phyloP scores from a whole-genome alignment of 2,113 vertebrate species.

The Plecotus auritus region DNA sequence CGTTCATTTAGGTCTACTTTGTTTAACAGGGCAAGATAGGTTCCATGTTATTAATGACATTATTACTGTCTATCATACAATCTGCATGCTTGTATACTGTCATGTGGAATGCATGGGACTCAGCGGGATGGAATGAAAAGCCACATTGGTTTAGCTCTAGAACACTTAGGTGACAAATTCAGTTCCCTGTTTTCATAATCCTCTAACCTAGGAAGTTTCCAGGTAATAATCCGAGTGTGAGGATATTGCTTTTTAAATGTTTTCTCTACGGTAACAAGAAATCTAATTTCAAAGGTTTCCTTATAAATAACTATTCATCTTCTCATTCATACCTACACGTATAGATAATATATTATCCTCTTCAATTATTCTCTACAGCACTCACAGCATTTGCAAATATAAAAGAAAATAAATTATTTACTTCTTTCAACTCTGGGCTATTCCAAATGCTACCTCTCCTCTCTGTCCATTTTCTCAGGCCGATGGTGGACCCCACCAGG shows the following conservation, averaged over 20 bases:
- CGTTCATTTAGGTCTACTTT: not conserved
- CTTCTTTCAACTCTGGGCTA: accelerated
- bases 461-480: not conserved
- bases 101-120: not conserved
- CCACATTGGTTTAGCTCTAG: not conserved
- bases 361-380: not conserved
- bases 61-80: accelerated
- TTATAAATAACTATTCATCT: not conserved
- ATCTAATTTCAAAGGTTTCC: not conserved
- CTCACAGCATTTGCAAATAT: not conserved
- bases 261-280: not conserved
- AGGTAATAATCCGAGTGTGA: not conserved
- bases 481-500: accelerated
- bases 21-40: not conserved
- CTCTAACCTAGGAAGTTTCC: not conserved
- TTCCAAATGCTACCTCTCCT: not conserved
- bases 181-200: not conserved
- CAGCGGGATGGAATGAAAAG: not conserved
- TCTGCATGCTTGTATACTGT: too few relatives aligned
- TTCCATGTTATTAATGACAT: not conserved
- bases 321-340: not conserved
- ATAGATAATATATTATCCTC: too few relatives aligned
- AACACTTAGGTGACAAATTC: not conserved
- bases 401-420: not conserved
- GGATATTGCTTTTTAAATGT: not conserved